These are phyloP conservation scores for Pentamera pediparva DNA, from an alignment of 53 echinoderm and acorn worm species.

Conservation along the genomic window DNA sequence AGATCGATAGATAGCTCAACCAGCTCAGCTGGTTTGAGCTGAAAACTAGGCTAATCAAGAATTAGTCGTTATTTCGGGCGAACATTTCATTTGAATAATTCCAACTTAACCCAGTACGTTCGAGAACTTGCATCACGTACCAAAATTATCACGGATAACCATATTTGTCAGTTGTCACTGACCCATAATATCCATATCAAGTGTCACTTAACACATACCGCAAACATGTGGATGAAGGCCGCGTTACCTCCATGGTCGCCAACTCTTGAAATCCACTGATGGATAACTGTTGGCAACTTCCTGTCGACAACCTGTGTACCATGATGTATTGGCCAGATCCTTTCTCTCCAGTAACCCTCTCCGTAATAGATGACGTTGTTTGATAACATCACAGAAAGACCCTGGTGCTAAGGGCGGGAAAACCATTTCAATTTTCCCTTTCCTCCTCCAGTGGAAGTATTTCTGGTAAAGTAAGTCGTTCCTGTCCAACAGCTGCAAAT, in stretches of 20 bases:
- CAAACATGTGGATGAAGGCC: too few relatives aligned
- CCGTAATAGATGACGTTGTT: slow-evolving; percentile 35
- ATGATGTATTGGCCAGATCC: slow-evolving; percentile 43
- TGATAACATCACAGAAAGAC: slow-evolving; percentile 58
- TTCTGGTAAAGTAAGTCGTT: slow-evolving; percentile 50
- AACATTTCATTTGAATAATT: too few relatives aligned
- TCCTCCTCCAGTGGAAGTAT: slow-evolving; percentile 68
- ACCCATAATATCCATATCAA: too few relatives aligned
- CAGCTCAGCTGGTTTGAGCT: too few relatives aligned
- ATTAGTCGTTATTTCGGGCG: too few relatives aligned
- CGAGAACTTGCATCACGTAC: too few relatives aligned
- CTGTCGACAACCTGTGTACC: slow-evolving; percentile 62
- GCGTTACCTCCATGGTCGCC: slow-evolving; percentile 8
- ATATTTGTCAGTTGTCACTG: too few relatives aligned
- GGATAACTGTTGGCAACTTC: not conserved
- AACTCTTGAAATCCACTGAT: not conserved
- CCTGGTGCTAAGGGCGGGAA: slow-evolving; percentile 52
- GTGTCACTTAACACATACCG: too few relatives aligned
- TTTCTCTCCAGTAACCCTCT: slow-evolving; percentile 22
- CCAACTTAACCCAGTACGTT: too few relatives aligned
- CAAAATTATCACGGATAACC: too few relatives aligned
- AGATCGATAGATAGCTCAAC: too few relatives aligned
- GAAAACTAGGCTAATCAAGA: too few relatives aligned
- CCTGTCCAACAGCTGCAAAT: slow-evolving; percentile 47
- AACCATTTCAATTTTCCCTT: slow-evolving; percentile 43